Conservation (phyloP, 1,140 invertebrate genomes). For the Ceratosolen fusciceps region DNA sequence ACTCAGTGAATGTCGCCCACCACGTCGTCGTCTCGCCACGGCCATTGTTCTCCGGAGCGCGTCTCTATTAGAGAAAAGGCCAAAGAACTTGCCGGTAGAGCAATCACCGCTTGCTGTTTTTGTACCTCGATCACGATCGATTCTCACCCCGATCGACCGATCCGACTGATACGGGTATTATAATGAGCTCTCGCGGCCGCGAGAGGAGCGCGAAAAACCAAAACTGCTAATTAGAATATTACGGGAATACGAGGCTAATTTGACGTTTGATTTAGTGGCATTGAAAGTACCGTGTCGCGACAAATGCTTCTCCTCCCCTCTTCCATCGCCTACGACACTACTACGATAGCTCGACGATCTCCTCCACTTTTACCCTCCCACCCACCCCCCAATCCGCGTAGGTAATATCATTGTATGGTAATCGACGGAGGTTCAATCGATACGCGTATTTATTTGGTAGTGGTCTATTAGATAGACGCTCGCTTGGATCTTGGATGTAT, state of each 20-base stretch:
- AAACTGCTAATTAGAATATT: too few species aligned
- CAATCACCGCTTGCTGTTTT: too few species aligned
- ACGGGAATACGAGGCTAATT: not conserved
- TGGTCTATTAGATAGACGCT: too few species aligned
- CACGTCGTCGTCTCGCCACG: not conserved
- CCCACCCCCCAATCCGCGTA: not conserved
- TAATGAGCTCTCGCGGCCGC: too few species aligned
- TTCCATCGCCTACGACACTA: not conserved
- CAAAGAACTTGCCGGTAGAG: not conserved
- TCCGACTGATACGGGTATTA: too few species aligned
- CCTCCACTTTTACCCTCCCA: not conserved
- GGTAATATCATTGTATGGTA: not conserved
- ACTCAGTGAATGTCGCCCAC: not conserved
- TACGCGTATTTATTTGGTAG: too few species aligned
- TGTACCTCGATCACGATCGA: too few species aligned
- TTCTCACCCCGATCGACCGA: too few species aligned
- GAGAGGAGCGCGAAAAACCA: too few species aligned
- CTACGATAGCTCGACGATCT: not conserved
- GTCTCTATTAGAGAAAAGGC: not conserved
- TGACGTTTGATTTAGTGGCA: not conserved
- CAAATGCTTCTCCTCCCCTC: not conserved
- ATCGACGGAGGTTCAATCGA: not conserved
- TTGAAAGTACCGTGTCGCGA: not conserved
- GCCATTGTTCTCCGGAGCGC: not conserved
- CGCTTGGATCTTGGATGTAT: too few species aligned